phyloP scores from a whole-genome alignment of 2,113 vertebrate genomes.

The Pongo pygmaeus region DNA sequence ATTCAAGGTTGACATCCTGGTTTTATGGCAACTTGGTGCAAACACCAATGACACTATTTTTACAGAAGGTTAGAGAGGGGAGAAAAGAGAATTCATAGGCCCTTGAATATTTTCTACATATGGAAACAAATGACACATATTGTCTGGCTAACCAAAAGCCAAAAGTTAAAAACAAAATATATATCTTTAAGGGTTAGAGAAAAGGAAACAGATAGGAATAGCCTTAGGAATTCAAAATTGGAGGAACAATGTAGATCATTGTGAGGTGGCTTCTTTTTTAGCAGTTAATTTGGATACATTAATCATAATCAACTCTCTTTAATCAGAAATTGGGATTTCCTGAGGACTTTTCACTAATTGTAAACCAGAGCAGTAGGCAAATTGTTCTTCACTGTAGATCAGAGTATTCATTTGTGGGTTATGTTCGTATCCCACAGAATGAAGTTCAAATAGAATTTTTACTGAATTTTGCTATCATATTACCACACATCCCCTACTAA shows the following conservation, averaged over 20 bases:
- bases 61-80: background rate
- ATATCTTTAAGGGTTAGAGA: background rate
- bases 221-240: constrained; percentile 53
- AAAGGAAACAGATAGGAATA: background rate
- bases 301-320: constrained; percentile 77
- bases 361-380: constrained; percentile 51
- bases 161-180: constrained; percentile 51
- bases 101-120: constrained; percentile 6
- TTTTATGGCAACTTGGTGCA: background rate
- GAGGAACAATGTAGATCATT: constrained; percentile 47
- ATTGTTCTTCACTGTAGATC: constrained; percentile 63
- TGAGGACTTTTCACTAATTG: constrained; percentile 74
- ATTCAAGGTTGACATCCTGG: background rate
- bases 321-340: constrained; percentile 77
- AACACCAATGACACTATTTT: background rate
- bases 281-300: constrained; percentile 67
- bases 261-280: constrained; percentile 46
- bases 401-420: constrained; percentile 66
- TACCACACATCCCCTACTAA: constrained; percentile 45
- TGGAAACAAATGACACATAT: constrained; percentile 6
- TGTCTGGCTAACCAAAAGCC: background rate
- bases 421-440: constrained; percentile 58
- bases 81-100: background rate
- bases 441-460: constrained; percentile 76
- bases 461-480: constrained; percentile 67